Evolutionary conservation across 2,888 invertebrate genomes (phyloP).

Genomic region (Phortica magna): DNA sequence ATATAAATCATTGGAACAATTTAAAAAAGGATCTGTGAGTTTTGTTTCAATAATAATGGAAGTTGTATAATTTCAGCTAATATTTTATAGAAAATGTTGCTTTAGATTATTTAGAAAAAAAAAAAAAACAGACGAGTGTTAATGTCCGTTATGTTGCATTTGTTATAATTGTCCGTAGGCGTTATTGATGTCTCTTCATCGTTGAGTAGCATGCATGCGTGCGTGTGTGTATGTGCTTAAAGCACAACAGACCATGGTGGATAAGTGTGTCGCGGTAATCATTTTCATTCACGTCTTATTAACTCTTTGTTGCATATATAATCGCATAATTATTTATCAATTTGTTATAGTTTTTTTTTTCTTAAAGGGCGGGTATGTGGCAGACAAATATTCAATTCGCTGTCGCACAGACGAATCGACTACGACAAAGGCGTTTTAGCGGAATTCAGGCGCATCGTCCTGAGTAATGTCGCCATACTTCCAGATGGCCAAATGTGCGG

Average conservation of each 20-base stretch:
- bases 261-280: background rate
- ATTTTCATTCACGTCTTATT: slow-evolving; percentile 55
- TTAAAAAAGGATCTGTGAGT: slow-evolving; percentile 9
- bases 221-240: background rate
- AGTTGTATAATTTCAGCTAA: slow-evolving; percentile 23
- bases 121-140: background rate
- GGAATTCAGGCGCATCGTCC: slow-evolving; percentile 78
- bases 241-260: slow-evolving; percentile 5
- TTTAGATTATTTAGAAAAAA: slow-evolving; percentile 7
- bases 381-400: slow-evolving; percentile 75
- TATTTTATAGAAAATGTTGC: slow-evolving; percentile 20
- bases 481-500: slow-evolving; percentile 94
- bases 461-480: slow-evolving; percentile 95
- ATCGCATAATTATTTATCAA: slow-evolving; percentile 33
- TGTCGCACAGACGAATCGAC: slow-evolving; percentile 44
- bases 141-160: slow-evolving; percentile 9
- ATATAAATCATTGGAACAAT: slow-evolving; percentile 21
- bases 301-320: slow-evolving; percentile 57
- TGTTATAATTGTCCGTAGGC: background rate
- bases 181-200: background rate
- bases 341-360: slow-evolving; percentile 46
- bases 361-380: slow-evolving; percentile 78
- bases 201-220: background rate
- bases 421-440: slow-evolving; percentile 67
- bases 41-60: slow-evolving; percentile 10